Evolutionary conservation across 2,113 vertebrate species (phyloP).

Genomic region (Ageneiosus marmoratus): DNA sequence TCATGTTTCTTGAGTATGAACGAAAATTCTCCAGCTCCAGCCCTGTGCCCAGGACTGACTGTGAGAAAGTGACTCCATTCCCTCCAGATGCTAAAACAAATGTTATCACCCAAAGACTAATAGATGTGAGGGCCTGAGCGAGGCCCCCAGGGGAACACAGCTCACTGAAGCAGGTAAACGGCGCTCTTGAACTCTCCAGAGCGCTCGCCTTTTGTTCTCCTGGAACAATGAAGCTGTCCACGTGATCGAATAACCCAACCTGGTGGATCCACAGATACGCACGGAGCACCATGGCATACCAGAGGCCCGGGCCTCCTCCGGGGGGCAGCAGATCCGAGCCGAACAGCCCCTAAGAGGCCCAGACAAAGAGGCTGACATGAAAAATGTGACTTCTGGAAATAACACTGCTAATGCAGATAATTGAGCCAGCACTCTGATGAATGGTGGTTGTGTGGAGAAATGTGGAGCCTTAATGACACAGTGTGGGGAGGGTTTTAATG

Average conservation of each 20-base stretch:
- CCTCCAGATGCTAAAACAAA: conserved; percentile 64
- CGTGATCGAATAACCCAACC: conserved; percentile 66
- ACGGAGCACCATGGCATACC: conserved; percentile 30
- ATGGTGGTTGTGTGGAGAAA: conserved; percentile 44
- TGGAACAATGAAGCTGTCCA: conserved; percentile 70
- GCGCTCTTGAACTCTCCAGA: conserved; percentile 64
- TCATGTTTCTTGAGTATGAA: background rate
- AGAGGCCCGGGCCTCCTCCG: conserved; percentile 11
- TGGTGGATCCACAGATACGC: conserved; percentile 41
- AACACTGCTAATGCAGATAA: conserved; percentile 52
- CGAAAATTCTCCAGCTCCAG: background rate
- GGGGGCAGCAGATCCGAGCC: background rate
- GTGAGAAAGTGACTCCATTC: conserved; percentile 54
- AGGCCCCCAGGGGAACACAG: conserved; percentile 54
- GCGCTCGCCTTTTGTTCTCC: conserved; percentile 67
- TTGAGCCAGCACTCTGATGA: conserved; percentile 48
- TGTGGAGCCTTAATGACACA: conserved; percentile 46
- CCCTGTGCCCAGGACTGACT: conserved; percentile 36
- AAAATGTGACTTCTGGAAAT: conserved; percentile 51
- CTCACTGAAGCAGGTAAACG: conserved; percentile 70
- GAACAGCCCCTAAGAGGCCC: conserved; percentile 8
- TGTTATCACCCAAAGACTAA: conserved; percentile 68
- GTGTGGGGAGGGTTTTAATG: conserved; percentile 3
- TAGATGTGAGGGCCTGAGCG: conserved; percentile 59
- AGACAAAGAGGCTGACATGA: conserved; percentile 50